Conservation (phyloP, 2,113 vertebrate species). For the Ammodytes dubius region DNA sequence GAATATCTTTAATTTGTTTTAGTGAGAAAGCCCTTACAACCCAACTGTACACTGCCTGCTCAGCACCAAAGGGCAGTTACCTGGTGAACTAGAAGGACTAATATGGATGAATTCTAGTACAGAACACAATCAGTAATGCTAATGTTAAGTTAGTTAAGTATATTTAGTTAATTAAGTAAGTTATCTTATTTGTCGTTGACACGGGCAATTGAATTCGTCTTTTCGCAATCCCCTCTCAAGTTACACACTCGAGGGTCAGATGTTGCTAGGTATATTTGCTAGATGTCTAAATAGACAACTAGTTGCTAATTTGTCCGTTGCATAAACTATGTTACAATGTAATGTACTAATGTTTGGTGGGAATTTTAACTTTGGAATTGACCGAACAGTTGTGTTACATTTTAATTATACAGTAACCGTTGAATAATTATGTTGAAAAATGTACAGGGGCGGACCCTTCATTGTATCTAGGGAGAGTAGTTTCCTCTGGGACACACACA, state of each 20-base stretch:
- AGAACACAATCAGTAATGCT: too few relatives aligned
- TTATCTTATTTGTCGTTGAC: too few relatives aligned
- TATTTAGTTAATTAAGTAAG: too few relatives aligned
- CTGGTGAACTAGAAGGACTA: too few relatives aligned
- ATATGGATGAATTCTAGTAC: too few relatives aligned
- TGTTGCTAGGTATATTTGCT: background rate
- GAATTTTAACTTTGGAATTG: background rate
- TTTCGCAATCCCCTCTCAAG: too few relatives aligned
- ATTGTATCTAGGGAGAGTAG: constrained; percentile 37
- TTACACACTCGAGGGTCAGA: too few relatives aligned
- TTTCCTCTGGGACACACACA: constrained; percentile 60
- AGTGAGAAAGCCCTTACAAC: background rate
- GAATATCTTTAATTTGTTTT: too few relatives aligned
- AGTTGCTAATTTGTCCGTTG: background rate
- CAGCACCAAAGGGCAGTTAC: too few relatives aligned
- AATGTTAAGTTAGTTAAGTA: too few relatives aligned
- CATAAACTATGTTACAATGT: background rate
- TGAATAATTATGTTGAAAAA: background rate
- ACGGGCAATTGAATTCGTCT: too few relatives aligned
- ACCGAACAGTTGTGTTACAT: background rate
- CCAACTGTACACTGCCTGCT: background rate
- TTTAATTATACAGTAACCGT: too few relatives aligned
- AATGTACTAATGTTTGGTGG: background rate
- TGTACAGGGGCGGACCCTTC: constrained; percentile 2
- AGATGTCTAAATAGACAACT: background rate